A percentile compares a stretch with the other conserved stretches of the same genome.
These are phyloP conservation scores for Cactoblastis cactorum DNA, from an alignment of 2,888 invertebrate species.

Conservation along the genomic window DNA sequence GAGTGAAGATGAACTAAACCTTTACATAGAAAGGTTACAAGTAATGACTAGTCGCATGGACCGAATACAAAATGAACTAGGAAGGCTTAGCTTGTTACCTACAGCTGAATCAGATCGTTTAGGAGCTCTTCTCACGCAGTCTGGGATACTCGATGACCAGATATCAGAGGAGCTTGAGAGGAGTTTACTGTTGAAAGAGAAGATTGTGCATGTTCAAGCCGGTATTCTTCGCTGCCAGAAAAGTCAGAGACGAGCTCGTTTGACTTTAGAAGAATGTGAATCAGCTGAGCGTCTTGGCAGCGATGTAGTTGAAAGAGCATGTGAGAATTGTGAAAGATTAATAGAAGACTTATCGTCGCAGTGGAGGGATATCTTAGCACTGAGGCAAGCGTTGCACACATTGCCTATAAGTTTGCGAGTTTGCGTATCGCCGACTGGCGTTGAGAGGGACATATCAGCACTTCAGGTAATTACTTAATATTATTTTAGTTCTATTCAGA, in stretches of 20 bases:
- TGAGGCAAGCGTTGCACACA: constrained; percentile 87
- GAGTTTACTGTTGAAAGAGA: constrained; percentile 85
- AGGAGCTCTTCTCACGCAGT: constrained; percentile 83
- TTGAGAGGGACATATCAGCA: constrained; percentile 87
- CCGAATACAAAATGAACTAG: constrained; percentile 88
- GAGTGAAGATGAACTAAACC: constrained; percentile 88
- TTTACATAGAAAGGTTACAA: constrained; percentile 90
- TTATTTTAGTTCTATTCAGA: background rate
- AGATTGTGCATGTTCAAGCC: constrained; percentile 84
- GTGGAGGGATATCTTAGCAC: constrained; percentile 88
- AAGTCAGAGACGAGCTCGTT: constrained; percentile 82
- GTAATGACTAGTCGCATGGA: constrained; percentile 87
- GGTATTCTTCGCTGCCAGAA: constrained; percentile 85
- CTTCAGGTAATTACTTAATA: constrained; percentile 49
- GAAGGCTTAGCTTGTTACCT: constrained; percentile 85
- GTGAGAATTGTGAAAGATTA: constrained; percentile 85
- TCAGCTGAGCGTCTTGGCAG: constrained; percentile 85
- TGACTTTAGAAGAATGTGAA: constrained; percentile 86
- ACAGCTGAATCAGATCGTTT: constrained; percentile 88
- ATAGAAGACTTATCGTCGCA: constrained; percentile 84
- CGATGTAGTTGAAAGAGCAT: constrained; percentile 87
- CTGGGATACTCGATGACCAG: constrained; percentile 84
- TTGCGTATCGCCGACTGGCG: constrained; percentile 86
- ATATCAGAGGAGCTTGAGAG: constrained; percentile 89
- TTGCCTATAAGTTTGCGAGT: constrained; percentile 86